Evolutionary conservation across 2,113 vertebrate species (phyloP), one percentile per base, ranked within the genome.

Genomic region (Dipodomys ordii): DNA sequence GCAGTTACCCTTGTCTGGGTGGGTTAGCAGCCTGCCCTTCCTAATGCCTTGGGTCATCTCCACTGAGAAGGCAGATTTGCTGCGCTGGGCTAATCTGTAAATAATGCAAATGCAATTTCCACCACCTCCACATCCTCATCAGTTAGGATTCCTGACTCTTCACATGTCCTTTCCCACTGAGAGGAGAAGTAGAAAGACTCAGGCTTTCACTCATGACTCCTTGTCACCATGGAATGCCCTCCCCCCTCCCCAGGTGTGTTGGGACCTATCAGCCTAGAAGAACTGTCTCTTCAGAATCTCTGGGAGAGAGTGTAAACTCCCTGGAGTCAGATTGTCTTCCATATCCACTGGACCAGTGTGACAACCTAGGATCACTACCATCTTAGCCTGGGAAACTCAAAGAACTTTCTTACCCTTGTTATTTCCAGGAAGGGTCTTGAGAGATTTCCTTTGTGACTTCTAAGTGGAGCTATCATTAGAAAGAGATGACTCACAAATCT

Each of bases 41-140:
- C 5, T 39, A 95, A 94, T 46, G 94, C 92, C 68, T 0, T 0
- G 90, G 83, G n/a, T 90, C 87, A 72, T 76, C 53, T 86, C 57
- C 3, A 0, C 82, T 49, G 64, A 94, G 94, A 94, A 95, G 91
- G 90, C 91, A 96, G 92, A 92, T 84, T 84, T 18, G 23, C 95
- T 95, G 39, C 72, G 88, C 91, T 62, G 79, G 88, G 78, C 95
- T 95, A 92, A 62, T 97, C 82, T 97, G 97, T 98, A 97, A 97
- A 98, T 98, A 98, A 95, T 1, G 7, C 84, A 71, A 68, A 57
- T 28, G 82, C 82, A 86, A n/a, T 76, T 94, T 73, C 77, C 87
- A 62, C 23, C 44, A 73, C 74, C 88, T 20, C 92, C 76, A 87
- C 28, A 28, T 9, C 1, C 82, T 90, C 84, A 53, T 44, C 35